Percentiles rank a stretch among this genome's conserved stretches.
phyloP scores from a whole-genome alignment of 2,797 vertebrate genomes.

The Acanthiza pusilla region DNA sequence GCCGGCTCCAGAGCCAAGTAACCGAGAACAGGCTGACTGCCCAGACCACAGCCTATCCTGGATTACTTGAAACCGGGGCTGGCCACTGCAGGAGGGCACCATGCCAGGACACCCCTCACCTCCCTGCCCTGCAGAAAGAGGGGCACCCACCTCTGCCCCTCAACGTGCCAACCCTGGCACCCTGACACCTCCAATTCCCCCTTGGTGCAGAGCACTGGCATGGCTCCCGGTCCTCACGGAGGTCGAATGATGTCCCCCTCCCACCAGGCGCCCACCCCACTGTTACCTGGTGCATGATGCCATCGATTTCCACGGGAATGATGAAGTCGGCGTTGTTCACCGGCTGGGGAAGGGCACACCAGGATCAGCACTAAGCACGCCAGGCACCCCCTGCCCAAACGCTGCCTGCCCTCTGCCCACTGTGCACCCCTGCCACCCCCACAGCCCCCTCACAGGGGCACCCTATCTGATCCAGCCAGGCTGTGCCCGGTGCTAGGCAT shows the following conservation, averaged over 20 bases:
- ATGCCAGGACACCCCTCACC: not conserved
- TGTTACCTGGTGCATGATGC: slow-evolving; percentile 92
- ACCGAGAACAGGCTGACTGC: slow-evolving; percentile 91
- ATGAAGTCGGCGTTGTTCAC: slow-evolving; percentile 98
- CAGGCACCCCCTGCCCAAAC: not conserved
- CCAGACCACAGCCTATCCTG: slow-evolving; percentile 95
- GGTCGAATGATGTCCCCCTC: not conserved
- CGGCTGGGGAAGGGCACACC: slow-evolving; percentile 77
- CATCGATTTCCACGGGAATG: slow-evolving; percentile 98
- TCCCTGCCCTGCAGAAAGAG: not conserved
- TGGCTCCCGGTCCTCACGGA: accelerated
- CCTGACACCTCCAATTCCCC: not conserved
- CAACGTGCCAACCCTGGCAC: accelerated
- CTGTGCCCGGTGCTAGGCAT: not conserved
- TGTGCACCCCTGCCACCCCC: not conserved
- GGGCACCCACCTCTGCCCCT: not conserved
- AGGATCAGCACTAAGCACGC: not conserved
- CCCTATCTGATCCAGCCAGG: not conserved
- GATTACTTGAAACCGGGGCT: slow-evolving; percentile 97
- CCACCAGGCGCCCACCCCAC: not conserved
- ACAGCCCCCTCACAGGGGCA: not conserved
- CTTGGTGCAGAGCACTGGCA: not conserved
- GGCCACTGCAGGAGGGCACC: slow-evolving; percentile 17
- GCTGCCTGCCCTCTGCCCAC: not conserved
- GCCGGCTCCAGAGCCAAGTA: slow-evolving; percentile 91